Evolutionary conservation across 1,140 invertebrate species (phyloP), one percentile per base, ranked within the genome.

Genomic region (Monochamus saltuarius): DNA sequence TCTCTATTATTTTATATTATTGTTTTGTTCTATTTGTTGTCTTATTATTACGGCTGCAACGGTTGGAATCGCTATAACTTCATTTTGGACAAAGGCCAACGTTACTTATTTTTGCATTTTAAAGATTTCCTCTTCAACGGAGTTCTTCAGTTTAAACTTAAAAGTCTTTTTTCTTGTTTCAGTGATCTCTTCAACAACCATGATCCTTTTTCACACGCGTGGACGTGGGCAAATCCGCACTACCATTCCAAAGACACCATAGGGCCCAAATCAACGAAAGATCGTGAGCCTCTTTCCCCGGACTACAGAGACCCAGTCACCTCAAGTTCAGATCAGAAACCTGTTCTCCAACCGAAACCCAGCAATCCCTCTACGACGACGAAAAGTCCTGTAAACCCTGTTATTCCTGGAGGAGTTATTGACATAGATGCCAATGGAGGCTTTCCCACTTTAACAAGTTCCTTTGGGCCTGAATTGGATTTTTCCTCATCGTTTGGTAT

Each of bases 261-360:
- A 22, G 8, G 49, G 19, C 19, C 16, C 11, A 9, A 14, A 29
- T 3, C 14, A 4, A 10, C 43, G 7, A 67, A 67, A 37, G 70
- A 72, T 16, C 58, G 73, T 0, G 73, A 75, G 66, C 72, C 70
- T 34, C 52, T 75, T 11, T 63, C 49, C 3, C 71, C 72, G 1
- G 70, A 73, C 60, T 75, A 71, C 47, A 69, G 69, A 62, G 73
- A 75, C 51, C 73, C 73, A 7, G 60, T 37, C 9, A 36, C 52
- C 17, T 19, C 51, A 10, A 53, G 35, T 9, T 49, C 56, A 9
- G 64, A 69, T 14, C 57, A 70, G 22, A 63, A 66, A 53, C 59
- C 66, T 2, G 53, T 69, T 2, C 36, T 69, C 37, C 37, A 52
- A 10, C 60, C 65, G 1, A 62, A 64, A 52, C 61, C 65, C 9